Evolutionary conservation across 2,888 invertebrate species (phyloP).

Genomic region (Drosophila glabriapex): DNA sequence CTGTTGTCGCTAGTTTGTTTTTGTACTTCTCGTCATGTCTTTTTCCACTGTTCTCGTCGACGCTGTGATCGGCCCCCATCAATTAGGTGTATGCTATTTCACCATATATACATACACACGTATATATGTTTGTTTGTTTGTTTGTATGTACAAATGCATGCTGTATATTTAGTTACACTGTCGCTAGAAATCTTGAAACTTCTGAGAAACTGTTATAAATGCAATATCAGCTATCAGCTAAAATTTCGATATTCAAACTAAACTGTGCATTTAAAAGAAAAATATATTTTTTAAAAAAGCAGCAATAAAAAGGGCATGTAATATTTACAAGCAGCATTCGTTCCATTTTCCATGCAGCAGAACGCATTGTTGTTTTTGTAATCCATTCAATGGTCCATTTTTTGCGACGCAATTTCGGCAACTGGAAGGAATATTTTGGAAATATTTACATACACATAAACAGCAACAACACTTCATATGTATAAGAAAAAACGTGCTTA

Average conservation of each 20-base stretch:
- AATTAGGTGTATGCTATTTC: conserved; percentile 19
- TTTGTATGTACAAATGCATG: neutral
- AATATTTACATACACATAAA: conserved; percentile 32
- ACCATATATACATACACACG: neutral
- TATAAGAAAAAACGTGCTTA: neutral
- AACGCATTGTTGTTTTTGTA: conserved; percentile 41
- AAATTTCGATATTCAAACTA: neutral
- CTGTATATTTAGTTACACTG: conserved; percentile 9
- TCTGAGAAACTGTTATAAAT: neutral
- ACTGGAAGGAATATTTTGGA: conserved; percentile 21
- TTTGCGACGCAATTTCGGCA: conserved; percentile 75
- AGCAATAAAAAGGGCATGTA: conserved; percentile 1
- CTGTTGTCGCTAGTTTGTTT: conserved; percentile 25
- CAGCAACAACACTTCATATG: conserved; percentile 22
- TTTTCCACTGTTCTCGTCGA: conserved; percentile 10
- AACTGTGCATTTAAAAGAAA: neutral
- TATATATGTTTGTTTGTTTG: neutral
- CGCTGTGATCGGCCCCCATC: conserved; percentile 19
- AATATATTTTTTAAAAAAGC: neutral
- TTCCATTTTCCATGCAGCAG: conserved; percentile 34
- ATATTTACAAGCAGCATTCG: conserved; percentile 28
- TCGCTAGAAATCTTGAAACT: conserved; percentile 1
- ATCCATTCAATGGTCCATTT: conserved; percentile 17
- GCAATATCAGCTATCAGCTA: neutral
- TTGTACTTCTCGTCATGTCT: conserved; percentile 5